Evolutionary conservation across 1,140 invertebrate genomes (phyloP).

Genomic region (Conus ventricosus): DNA sequence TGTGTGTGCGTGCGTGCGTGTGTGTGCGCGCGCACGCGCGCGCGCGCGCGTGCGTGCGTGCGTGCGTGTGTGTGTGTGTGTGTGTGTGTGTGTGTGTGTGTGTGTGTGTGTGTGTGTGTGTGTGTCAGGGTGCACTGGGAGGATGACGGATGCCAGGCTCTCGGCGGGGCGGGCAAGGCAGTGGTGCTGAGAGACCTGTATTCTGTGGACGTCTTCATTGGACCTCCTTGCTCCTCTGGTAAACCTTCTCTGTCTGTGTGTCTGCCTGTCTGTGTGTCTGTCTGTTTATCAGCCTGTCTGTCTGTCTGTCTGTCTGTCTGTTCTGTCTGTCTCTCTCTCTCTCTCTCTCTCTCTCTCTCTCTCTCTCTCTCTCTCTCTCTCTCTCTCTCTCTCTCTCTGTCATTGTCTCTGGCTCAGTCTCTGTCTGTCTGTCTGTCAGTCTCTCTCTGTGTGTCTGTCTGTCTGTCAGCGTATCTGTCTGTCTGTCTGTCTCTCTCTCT

Average conservation of each 20-base stretch:
- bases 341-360: no score
- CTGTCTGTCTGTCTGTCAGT: no score
- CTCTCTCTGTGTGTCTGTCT: no score
- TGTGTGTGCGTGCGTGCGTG: not conserved
- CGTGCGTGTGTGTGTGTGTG: constrained; percentile 2
- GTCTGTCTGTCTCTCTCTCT: no score
- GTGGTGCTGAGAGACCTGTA: constrained; percentile 46
- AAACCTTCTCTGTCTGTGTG: constrained; percentile 19
- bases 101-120: not conserved
- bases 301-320: no score
- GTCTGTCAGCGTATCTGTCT: no score
- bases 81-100: constrained; percentile 2
- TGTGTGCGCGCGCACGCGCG: not conserved
- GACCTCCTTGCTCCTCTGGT: constrained; percentile 59
- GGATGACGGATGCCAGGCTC: constrained; percentile 53
- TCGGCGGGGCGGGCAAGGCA: constrained; percentile 49
- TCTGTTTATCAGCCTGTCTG: not conserved
- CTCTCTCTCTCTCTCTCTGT: no score
- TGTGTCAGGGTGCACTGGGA: constrained; percentile 56
- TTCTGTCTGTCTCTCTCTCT: no score
- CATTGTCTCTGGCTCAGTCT: no score
- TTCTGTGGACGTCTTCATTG: constrained; percentile 58
- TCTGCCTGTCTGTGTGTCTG: not conserved
- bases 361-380: no score
- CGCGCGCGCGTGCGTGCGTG: not conserved